Conservation (phyloP, 2,888 invertebrate species). For the Drymonia ruficornis region DNA sequence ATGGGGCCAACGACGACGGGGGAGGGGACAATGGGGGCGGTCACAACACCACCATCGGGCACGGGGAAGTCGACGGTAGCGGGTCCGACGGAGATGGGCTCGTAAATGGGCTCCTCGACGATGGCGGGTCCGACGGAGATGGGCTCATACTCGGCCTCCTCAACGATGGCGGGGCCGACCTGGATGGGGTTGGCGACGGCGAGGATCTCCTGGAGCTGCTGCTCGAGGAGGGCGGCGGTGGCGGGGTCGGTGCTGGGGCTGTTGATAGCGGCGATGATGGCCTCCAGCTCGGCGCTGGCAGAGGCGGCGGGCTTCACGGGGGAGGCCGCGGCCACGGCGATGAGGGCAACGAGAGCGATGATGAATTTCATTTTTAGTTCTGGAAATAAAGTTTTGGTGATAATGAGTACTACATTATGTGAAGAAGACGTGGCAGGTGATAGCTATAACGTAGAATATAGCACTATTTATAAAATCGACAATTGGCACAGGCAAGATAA, state of each 20-base stretch:
- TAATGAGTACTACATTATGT: too few relatives aligned
- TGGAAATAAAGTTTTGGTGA: conserved; percentile 14
- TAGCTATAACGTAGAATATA: too few relatives aligned
- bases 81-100: conserved; percentile 32
- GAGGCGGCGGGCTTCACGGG: conserved; percentile 38
- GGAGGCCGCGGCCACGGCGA: conserved; percentile 52
- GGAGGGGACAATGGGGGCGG: conserved; percentile 19
- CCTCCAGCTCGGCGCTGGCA: conserved; percentile 37
- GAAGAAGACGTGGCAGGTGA: too few relatives aligned
- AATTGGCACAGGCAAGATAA: too few relatives aligned
- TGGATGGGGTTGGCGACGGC: conserved; percentile 26
- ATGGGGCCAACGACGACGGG: conserved; percentile 21
- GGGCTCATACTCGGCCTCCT: conserved; percentile 22
- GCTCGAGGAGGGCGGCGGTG: conserved; percentile 52
- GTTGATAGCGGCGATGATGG: conserved; percentile 57
- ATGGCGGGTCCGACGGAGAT: conserved; percentile 31
- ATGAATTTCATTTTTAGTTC: conserved; percentile 66
- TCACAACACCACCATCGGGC: conserved; percentile 25
- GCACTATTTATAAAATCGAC: too few relatives aligned
- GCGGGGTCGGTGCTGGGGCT: conserved; percentile 62
- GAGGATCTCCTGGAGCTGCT: conserved; percentile 47
- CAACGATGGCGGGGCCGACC: conserved; percentile 30
- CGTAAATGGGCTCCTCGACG: conserved; percentile 24
- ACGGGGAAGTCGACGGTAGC: conserved; percentile 33
- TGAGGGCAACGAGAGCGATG: conserved; percentile 54